Percentiles rank a stretch among this genome's conserved stretches.
Evolutionary conservation across 2,797 vertebrate species (phyloP).

Genomic region (Centropyge bicolor): DNA sequence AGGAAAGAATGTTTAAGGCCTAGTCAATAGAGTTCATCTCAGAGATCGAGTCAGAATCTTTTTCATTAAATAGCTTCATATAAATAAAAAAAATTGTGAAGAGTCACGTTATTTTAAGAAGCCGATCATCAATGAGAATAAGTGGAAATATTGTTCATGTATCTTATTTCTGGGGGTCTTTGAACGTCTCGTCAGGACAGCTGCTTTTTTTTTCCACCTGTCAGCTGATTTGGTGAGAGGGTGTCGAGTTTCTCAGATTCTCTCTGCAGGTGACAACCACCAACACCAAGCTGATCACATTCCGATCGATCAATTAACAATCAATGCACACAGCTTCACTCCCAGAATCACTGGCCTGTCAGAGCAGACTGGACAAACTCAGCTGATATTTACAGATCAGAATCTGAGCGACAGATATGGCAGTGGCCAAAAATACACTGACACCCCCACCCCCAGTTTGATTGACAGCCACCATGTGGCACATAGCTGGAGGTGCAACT

Average conservation of each 20-base stretch:
- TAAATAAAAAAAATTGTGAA: too few species aligned
- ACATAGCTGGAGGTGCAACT: constrained; percentile 90
- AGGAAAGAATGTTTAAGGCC: too few species aligned
- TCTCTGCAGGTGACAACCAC: neutral
- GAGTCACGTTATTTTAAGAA: too few species aligned
- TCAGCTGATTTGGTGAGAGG: constrained; percentile 21
- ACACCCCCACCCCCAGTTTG: constrained; percentile 79
- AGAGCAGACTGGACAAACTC: neutral
- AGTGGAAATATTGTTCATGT: too few species aligned
- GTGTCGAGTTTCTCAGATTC: neutral
- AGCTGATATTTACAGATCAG: constrained; percentile 68
- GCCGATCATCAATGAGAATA: neutral
- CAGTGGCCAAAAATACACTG: constrained; percentile 92
- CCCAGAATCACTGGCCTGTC: too few species aligned
- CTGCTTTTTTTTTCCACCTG: neutral
- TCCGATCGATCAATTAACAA: constrained; percentile 1
- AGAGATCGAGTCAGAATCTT: too few species aligned
- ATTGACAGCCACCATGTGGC: constrained; percentile 96
- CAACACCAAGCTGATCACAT: neutral
- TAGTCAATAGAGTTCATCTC: too few species aligned
- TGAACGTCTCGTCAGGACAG: constrained; percentile 24
- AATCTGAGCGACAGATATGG: constrained; percentile 89
- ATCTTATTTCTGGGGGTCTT: neutral
- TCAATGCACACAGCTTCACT: neutral
- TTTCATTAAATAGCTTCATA: too few species aligned